phyloP scores from a whole-genome alignment of 2,113 vertebrate species.

The Raphicerus campestris region DNA sequence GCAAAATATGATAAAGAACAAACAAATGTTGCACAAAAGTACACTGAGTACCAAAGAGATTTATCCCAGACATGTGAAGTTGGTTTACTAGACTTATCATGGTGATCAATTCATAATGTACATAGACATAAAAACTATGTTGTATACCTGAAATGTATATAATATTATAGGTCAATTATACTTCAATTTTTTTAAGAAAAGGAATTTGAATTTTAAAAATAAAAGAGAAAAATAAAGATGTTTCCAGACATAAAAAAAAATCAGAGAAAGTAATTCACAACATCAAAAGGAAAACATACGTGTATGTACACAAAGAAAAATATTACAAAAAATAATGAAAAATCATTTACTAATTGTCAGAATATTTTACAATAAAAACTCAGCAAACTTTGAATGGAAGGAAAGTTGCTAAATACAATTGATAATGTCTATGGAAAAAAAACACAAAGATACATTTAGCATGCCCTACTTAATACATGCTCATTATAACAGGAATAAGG shows the following conservation, averaged over 20 bases:
- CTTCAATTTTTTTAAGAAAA: neutral
- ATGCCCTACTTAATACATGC: neutral
- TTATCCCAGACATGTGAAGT: neutral
- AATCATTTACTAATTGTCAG: neutral
- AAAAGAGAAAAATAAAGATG: neutral
- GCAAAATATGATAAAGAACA: neutral
- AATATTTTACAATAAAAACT: neutral
- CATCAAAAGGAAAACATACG: neutral
- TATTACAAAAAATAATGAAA: neutral
- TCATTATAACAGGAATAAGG: neutral
- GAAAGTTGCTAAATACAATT: neutral
- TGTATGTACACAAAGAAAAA: neutral
- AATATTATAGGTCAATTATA: neutral
- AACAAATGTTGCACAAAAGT: too few species aligned
- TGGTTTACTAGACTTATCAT: neutral
- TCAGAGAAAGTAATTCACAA: neutral
- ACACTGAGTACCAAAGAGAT: neutral
- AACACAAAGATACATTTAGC: neutral
- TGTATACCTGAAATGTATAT: neutral
- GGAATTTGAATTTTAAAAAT: neutral
- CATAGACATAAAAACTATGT: neutral
- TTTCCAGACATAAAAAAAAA: neutral
- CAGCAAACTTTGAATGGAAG: neutral
- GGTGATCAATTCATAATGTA: neutral
- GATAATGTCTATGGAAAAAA: neutral